Evolutionary conservation across 2,888 invertebrate species (phyloP), one percentile per base, ranked within the genome.

Genomic region (Perizoma affinitatum): DNA sequence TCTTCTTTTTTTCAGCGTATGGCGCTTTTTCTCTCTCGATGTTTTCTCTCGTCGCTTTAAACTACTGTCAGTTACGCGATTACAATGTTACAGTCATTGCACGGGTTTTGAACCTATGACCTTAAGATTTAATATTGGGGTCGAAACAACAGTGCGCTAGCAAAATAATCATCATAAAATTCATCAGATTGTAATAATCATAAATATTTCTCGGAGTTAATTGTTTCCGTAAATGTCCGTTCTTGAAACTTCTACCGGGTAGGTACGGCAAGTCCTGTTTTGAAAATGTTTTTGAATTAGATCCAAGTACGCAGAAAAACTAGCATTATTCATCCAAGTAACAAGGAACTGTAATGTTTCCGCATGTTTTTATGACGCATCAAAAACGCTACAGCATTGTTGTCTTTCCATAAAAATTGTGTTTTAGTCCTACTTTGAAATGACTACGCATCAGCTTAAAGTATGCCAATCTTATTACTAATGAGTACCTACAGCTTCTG

Each of bases 281-380:
- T 59, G 48, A 60, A 56, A 65, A 64, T 59, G 48, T 63, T 65
- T 57, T 68, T 70, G 65, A 68, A 61, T 63, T 66, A 62, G 63
- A 50, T 70, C 65, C 68, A 70, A 69, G 60, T 63, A 56, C 67
- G 65, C 36, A 69, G 63, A 69, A 69, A 67, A 64, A 66, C 44
- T 53, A 63, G 48, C 46, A 68, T 68, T 68, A 68, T 52, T 62
- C 65, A 63, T 60, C 58, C 53, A 50, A 47, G 34, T 51, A 66
- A 60, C 44, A 54, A 66, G 67, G 69, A 65, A 68, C 61, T 57
- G 45, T 45, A 10, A 46, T 47, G 59, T 58, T 69, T 70, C 69
- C 69, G 69, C 69, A 54, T 69, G 61, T 50, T 49, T 57, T 6
- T 47, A 36, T 70, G 69, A 70, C 69, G 63, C 69, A 70, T 68